phyloP scores from a whole-genome alignment of 1,140 invertebrate genomes.

The Drosophila quadrilineata region DNA sequence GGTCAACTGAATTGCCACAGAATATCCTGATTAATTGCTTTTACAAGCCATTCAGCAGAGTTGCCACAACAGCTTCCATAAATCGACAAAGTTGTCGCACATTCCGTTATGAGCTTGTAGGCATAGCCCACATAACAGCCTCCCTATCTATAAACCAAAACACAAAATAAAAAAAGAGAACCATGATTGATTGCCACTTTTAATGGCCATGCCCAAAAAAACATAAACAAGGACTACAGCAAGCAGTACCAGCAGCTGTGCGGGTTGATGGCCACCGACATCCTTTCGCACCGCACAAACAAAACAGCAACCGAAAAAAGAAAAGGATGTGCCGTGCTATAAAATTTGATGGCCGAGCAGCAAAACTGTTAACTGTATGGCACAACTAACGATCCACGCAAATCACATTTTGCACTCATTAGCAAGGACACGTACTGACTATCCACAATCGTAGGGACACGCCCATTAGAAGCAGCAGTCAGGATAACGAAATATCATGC shows the following conservation, averaged over 20 bases:
- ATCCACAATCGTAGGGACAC: background rate
- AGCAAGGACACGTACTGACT: conserved; percentile 6
- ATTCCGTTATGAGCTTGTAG: conserved; percentile 31
- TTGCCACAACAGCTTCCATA: conserved; percentile 8
- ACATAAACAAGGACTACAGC: background rate
- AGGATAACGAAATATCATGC: background rate
- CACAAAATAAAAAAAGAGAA: conserved; percentile 16
- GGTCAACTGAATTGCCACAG: conserved; percentile 8
- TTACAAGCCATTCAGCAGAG: conserved; percentile 13
- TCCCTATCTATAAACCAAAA: too few relatives aligned
- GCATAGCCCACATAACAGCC: background rate
- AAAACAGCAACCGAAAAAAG: conserved; percentile 2
- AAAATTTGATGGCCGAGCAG: background rate
- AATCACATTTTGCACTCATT: conserved; percentile 44
- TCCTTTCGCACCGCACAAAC: too few relatives aligned
- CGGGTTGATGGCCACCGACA: too few relatives aligned
- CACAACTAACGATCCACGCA: background rate
- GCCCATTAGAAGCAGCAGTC: conserved; percentile 1
- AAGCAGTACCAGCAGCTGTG: background rate
- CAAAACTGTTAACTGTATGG: background rate
- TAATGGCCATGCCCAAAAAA: conserved; percentile 24
- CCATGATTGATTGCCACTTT: conserved; percentile 47
- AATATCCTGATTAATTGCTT: conserved; percentile 27
- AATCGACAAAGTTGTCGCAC: conserved; percentile 21
- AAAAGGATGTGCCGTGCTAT: background rate